phyloP scores from a whole-genome alignment of 2,113 vertebrate genomes.

The Procavia capensis region DNA sequence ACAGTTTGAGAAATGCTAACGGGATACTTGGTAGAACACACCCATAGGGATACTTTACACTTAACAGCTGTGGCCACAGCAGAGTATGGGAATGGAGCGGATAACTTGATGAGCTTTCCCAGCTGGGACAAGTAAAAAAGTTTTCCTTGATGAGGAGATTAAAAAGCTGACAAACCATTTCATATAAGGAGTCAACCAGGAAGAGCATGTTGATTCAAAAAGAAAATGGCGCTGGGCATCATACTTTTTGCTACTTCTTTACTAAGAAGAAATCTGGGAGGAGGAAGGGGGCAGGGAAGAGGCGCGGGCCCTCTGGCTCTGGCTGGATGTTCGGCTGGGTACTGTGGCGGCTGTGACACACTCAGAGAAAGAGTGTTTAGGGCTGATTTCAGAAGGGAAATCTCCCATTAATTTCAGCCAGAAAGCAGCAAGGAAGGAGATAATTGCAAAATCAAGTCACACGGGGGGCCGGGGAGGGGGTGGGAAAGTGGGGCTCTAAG shows the following conservation, averaged over 20 bases:
- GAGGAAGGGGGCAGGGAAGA: not conserved
- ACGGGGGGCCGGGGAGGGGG: not conserved
- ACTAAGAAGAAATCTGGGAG: not conserved
- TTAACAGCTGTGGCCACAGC: conserved; percentile 36
- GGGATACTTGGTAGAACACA: conserved; percentile 33
- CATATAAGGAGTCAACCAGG: not conserved
- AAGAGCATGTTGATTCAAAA: not conserved
- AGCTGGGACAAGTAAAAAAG: conserved; percentile 41
- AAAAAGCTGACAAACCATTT: conserved; percentile 59
- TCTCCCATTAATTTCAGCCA: not conserved
- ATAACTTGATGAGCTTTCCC: conserved; percentile 55
- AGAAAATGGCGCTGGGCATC: not conserved
- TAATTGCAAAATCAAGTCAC: not conserved
- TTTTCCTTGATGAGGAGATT: conserved; percentile 42
- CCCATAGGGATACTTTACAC: conserved; percentile 62
- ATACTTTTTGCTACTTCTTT: not conserved
- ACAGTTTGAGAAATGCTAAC: conserved; percentile 39
- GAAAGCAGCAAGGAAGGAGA: not conserved
- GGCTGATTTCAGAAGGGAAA: not conserved
- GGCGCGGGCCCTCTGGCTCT: not conserved
- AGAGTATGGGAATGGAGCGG: conserved; percentile 47
- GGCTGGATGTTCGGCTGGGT: not conserved
- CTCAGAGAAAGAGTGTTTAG: not conserved
- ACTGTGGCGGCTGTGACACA: not conserved
- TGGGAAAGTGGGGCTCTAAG: not conserved